phyloP scores from a whole-genome alignment of 2,888 invertebrate species.

The Anticlea derivata region DNA sequence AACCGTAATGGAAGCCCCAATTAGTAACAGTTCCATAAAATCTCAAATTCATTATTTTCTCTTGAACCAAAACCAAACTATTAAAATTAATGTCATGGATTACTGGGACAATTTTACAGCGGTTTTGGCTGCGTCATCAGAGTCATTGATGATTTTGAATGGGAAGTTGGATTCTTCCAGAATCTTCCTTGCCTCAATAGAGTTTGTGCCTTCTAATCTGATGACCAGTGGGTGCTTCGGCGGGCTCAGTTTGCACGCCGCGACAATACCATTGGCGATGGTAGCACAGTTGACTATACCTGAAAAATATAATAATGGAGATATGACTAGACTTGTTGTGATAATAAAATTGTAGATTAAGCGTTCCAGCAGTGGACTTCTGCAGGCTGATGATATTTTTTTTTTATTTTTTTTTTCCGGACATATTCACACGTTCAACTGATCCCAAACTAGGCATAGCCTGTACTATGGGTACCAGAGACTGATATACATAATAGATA shows the following conservation, averaged over 20 bases:
- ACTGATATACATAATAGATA: too few species aligned
- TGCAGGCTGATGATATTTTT: too few species aligned
- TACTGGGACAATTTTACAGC: slow-evolving; percentile 85
- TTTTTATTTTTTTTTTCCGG: too few species aligned
- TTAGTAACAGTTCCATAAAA: slow-evolving; percentile 1
- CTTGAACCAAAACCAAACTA: slow-evolving; percentile 1
- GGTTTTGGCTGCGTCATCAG: slow-evolving; percentile 96
- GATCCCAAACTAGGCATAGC: too few species aligned
- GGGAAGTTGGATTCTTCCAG: slow-evolving; percentile 92
- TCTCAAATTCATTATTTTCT: neutral
- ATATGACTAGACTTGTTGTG: too few species aligned
- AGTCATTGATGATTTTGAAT: slow-evolving; percentile 91
- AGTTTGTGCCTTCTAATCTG: slow-evolving; percentile 97
- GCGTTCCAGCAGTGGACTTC: too few species aligned
- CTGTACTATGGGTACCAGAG: too few species aligned
- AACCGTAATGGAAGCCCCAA: slow-evolving; percentile 16
- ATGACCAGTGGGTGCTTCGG: slow-evolving; percentile 95
- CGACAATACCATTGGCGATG: slow-evolving; percentile 97
- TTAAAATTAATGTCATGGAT: slow-evolving; percentile 10
- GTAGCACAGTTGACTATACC: slow-evolving; percentile 99
- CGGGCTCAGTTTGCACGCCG: slow-evolving; percentile 91
- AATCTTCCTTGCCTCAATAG: slow-evolving; percentile 91
- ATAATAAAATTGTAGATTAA: neutral
- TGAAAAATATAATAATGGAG: slow-evolving; percentile 43
- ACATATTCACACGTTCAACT: too few species aligned